Evolutionary conservation across 2,797 vertebrate genomes (phyloP).

Genomic region (Gallirallus australis): DNA sequence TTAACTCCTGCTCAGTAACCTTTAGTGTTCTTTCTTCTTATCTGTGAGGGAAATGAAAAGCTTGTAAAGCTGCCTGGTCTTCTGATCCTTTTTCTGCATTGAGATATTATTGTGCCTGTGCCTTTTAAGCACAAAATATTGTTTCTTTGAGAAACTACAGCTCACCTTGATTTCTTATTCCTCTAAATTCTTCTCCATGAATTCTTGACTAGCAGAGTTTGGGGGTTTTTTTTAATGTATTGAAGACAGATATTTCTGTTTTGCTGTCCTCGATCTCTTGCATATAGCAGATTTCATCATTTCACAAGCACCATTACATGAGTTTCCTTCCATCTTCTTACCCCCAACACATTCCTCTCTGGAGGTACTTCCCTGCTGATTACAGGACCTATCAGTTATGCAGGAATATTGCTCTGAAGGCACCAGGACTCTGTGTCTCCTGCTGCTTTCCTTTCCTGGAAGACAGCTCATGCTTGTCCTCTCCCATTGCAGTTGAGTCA

Average conservation of each 20-base stretch:
- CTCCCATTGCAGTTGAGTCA: not conserved
- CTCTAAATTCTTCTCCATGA: slow-evolving; percentile 28
- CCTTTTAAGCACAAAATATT: slow-evolving; percentile 41
- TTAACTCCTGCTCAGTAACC: not conserved
- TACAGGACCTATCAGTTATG: not conserved
- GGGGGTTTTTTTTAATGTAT: not conserved
- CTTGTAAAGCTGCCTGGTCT: not conserved
- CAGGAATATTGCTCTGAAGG: not conserved
- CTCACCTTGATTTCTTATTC: slow-evolving; percentile 55
- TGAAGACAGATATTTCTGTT: slow-evolving; percentile 7
- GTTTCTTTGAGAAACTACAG: not conserved
- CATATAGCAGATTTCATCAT: not conserved
- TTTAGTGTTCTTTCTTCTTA: slow-evolving; percentile 39
- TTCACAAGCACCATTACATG: not conserved
- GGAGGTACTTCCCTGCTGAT: not conserved
- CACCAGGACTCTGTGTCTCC: not conserved
- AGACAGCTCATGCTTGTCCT: not conserved
- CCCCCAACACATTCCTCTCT: not conserved
- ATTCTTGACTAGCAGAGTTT: not conserved
- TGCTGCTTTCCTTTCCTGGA: not conserved
- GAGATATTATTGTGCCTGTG: slow-evolving; percentile 27
- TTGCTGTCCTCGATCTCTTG: not conserved
- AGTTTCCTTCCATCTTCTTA: slow-evolving; percentile 7
- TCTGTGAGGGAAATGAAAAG: slow-evolving; percentile 62
- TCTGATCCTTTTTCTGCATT: slow-evolving; percentile 47